Evolutionary conservation across 1,140 invertebrate species (phyloP), one percentile per base, ranked within the genome.

Genomic region (Cherax quadricarinatus): DNA sequence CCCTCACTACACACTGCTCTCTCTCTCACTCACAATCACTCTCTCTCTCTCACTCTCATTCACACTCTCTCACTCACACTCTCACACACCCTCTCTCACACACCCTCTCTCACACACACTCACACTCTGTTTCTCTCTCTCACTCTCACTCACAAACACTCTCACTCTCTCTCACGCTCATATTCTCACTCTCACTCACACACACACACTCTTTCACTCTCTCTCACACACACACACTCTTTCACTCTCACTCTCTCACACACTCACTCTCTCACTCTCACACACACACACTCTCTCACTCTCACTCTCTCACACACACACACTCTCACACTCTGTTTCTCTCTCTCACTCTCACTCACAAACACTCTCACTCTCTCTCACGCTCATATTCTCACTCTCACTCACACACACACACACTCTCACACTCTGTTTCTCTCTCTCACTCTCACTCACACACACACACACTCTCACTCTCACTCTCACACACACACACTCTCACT

Each of bases 11-110:
- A 57, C 9, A 14, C 53, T 14, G 3, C 9, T 14, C 53, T 57
- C 53, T 57, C 82, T 9, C 12, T 24, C n/a, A 84, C 18, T 62
- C 82, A 53, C 51, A 81, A 18, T 14, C 49, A 84, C 24, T 62
- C 82, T 24, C 51, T 57, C 21, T n/a, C 49, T 62, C 51, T n/a
- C 82, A 62, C 57, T 9, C 51, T n/a, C 79, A 51, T 14, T 53
- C n/a, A n/a, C 21, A 82, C 41, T 49, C 53, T 24, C 82, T 30
- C 82, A 84, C 82, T 62, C 82, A 84, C 53, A 84, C 51, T 62
- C 82, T 62, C 82, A 84, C 82, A 84, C 82, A 84, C 82, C 24
- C n/a, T 53, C 49, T 53, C 80, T 53, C 80, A 53, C 48, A 82
- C 80, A 82, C 48, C 53, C 80, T 49, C 48, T 53, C 80, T 53